Evolutionary conservation across 2,797 vertebrate species (phyloP).

Genomic region (Pteronotus mesoamericanus): DNA sequence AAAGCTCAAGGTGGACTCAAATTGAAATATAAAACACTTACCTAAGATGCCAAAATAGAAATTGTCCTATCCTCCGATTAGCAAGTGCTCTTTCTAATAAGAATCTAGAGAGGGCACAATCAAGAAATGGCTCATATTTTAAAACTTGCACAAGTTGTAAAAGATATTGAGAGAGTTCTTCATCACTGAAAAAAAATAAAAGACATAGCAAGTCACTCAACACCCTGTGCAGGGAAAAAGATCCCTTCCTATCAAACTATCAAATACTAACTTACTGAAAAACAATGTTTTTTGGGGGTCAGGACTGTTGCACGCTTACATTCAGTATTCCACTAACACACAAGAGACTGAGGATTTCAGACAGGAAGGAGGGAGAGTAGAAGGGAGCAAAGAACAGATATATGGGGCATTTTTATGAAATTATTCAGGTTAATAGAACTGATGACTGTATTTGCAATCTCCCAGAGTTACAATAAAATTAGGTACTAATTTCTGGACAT

Average conservation of each 20-base stretch:
- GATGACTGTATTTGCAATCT: not conserved
- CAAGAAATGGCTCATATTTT: conserved; percentile 98
- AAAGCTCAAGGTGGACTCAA: not conserved
- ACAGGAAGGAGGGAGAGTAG: not conserved
- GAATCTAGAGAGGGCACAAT: conserved; percentile 96
- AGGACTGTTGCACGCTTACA: not conserved
- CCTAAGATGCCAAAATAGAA: conserved; percentile 99
- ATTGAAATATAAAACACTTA: conserved; percentile 72
- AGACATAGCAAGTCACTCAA: conserved; percentile 3
- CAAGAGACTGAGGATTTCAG: not conserved
- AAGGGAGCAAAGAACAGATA: not conserved
- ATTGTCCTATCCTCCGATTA: conserved; percentile 96
- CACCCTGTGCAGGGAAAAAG: not conserved
- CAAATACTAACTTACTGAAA: not conserved
- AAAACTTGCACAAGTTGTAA: conserved; percentile 98
- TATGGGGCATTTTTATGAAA: not conserved
- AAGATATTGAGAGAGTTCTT: conserved; percentile 97
- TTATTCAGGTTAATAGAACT: not conserved
- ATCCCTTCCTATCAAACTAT: not conserved
- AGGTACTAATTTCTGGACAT: not conserved
- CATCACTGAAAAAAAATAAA: conserved; percentile 85
- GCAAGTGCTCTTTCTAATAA: conserved; percentile 92
- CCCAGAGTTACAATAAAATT: not conserved
- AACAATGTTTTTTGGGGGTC: not conserved
- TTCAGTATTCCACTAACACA: not conserved